Evolutionary conservation across 2,888 invertebrate species (phyloP).

Genomic region (Ormia ochracea): DNA sequence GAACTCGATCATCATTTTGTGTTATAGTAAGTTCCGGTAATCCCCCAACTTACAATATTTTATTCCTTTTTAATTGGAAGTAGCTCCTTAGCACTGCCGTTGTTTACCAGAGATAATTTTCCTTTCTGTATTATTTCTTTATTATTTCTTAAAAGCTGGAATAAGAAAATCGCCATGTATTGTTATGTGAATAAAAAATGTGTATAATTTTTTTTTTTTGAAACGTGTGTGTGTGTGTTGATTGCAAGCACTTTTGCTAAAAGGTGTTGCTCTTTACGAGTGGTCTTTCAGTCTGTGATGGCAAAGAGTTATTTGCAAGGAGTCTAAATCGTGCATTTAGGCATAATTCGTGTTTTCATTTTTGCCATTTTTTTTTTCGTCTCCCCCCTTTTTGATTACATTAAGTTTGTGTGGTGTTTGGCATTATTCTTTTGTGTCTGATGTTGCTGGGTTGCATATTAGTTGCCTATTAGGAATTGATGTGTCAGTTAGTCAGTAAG

Average conservation of each 20-base stretch:
- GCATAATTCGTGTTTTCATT: slow-evolving; percentile 62
- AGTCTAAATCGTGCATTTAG: slow-evolving; percentile 62
- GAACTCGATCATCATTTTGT: too few species aligned
- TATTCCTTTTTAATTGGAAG: too few species aligned
- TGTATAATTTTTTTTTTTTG: neutral
- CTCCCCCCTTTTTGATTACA: neutral
- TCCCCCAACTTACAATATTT: neutral
- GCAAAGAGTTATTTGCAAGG: slow-evolving; percentile 59
- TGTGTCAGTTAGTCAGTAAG: slow-evolving; percentile 64
- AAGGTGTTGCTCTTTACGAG: slow-evolving; percentile 56
- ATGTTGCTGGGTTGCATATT: slow-evolving; percentile 60
- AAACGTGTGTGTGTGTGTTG: slow-evolving; percentile 4
- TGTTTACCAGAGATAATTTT: neutral
- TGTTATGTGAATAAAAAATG: slow-evolving; percentile 38
- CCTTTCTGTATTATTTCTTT: slow-evolving; percentile 31
- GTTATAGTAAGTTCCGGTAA: neutral
- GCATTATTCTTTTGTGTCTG: slow-evolving; percentile 66
- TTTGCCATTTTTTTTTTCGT: slow-evolving; percentile 19
- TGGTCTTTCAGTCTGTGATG: slow-evolving; percentile 55
- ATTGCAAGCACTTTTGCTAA: slow-evolving; percentile 11
- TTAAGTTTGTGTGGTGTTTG: slow-evolving; percentile 35
- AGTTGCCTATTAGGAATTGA: slow-evolving; percentile 65
- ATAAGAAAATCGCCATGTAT: slow-evolving; percentile 36
- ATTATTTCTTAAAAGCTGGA: neutral
- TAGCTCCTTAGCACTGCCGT: neutral